Evolutionary conservation across 2,797 vertebrate species (phyloP).

Genomic region (Parauchenoglanis ngamensis): DNA sequence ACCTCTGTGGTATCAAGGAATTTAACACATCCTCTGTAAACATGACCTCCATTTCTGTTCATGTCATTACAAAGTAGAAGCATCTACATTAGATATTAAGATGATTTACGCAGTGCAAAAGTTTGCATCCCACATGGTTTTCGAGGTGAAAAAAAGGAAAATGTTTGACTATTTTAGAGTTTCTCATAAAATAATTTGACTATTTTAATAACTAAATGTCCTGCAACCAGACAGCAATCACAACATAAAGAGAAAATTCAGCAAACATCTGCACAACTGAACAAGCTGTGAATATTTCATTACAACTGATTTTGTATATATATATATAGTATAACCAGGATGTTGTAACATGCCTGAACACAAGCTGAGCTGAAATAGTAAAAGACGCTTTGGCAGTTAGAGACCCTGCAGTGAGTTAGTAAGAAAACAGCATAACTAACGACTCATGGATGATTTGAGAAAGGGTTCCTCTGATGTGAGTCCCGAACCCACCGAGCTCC

Average conservation of each 20-base stretch:
- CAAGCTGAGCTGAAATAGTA: neutral
- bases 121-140: neutral
- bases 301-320: neutral
- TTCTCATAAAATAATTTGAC: too few species aligned
- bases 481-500: neutral
- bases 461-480: neutral
- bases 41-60: constrained; percentile 10
- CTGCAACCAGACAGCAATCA: neutral
- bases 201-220: neutral
- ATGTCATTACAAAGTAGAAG: neutral
- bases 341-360: neutral
- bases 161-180: too few species aligned
- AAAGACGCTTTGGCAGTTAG: neutral
- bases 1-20: neutral
- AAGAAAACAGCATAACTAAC: neutral
- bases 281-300: neutral
- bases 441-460: neutral
- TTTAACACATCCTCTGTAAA: neutral
- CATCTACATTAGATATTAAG: neutral
- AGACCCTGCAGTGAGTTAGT: neutral
- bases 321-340: neutral
- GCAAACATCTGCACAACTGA: neutral
- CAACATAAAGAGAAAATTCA: neutral
- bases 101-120: neutral
- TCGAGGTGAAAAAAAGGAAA: neutral